These are phyloP conservation scores for Leucoptera coffeella DNA, from an alignment of 2,888 invertebrate species.

Conservation along the genomic window DNA sequence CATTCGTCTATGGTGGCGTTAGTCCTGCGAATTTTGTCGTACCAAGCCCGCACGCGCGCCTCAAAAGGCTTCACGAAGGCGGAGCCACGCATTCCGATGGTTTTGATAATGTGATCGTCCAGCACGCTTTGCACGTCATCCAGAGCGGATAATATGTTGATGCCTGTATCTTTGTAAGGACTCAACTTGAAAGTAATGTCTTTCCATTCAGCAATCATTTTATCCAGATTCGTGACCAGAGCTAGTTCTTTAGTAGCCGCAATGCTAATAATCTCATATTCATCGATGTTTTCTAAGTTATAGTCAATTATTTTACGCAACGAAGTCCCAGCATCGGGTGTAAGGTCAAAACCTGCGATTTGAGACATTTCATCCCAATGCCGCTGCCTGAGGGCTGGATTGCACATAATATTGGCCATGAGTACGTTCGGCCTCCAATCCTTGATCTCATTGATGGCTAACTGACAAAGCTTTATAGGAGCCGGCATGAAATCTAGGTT, in stretches of 20 bases:
- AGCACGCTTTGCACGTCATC: constrained; percentile 76
- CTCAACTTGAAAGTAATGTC: constrained; percentile 65
- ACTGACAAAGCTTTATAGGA: constrained; percentile 68
- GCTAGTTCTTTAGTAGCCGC: constrained; percentile 75
- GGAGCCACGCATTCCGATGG: constrained; percentile 78
- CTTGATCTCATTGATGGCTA: constrained; percentile 57
- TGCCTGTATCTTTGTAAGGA: constrained; percentile 65
- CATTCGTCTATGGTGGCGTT: constrained; percentile 74
- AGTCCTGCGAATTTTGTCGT: constrained; percentile 63
- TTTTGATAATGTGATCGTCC: constrained; percentile 79
- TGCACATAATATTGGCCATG: constrained; percentile 83
- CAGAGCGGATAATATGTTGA: constrained; percentile 62
- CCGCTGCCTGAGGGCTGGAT: constrained; percentile 70
- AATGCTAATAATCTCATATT: constrained; percentile 78
- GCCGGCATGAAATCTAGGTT: constrained; percentile 74
- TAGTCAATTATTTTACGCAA: constrained; percentile 70
- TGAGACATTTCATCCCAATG: constrained; percentile 86
- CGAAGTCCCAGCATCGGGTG: constrained; percentile 80
- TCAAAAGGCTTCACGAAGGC: constrained; percentile 83
- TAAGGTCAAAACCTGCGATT: constrained; percentile 75
- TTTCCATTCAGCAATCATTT: constrained; percentile 80
- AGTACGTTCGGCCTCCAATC: constrained; percentile 74
- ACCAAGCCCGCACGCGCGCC: constrained; percentile 63
- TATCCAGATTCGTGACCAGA: constrained; percentile 64
- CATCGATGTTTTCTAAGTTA: constrained; percentile 63